Evolutionary conservation across 2,113 vertebrate genomes (phyloP).

Genomic region (Corythornis cristatus): DNA sequence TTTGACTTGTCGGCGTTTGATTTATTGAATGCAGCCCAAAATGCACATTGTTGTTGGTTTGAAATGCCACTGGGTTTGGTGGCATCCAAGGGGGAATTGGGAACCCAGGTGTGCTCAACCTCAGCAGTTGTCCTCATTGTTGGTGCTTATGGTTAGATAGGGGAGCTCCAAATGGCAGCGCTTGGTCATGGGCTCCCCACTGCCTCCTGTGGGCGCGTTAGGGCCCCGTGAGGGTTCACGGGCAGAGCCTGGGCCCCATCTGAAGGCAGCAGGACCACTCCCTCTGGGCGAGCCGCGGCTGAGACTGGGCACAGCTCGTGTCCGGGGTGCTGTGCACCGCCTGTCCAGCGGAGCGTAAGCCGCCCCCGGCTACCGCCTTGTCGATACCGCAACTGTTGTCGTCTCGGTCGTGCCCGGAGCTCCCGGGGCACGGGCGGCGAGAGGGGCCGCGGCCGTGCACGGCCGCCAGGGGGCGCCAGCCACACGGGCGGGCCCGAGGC

Average conservation of each 20-base stretch:
- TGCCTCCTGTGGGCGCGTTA: rapidly evolving
- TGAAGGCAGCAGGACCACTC: not conserved
- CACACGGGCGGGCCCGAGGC: not conserved
- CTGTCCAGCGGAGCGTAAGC: not conserved
- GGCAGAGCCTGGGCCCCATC: not conserved
- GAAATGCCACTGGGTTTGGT: not conserved
- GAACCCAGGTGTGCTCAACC: rapidly evolving
- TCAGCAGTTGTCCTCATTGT: not conserved
- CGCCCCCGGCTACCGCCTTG: rapidly evolving
- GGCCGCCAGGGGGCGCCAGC: not conserved
- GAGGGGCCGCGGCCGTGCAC: not conserved
- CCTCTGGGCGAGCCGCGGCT: not conserved
- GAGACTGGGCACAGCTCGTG: not conserved
- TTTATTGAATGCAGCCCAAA: rapidly evolving
- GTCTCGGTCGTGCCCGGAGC: no score
- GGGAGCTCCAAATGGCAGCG: not conserved
- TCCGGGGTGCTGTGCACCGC: no score
- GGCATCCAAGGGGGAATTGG: rapidly evolving
- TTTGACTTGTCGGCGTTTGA: rapidly evolving
- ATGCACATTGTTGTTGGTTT: rapidly evolving
- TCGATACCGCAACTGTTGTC: rapidly evolving
- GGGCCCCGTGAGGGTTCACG: rapidly evolving
- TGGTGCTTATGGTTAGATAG: not conserved
- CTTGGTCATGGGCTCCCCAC: rapidly evolving
- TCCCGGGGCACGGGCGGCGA: not conserved